Evolutionary conservation across 2,888 invertebrate genomes (phyloP).

Genomic region (Lepidocyrtinus sp.): DNA sequence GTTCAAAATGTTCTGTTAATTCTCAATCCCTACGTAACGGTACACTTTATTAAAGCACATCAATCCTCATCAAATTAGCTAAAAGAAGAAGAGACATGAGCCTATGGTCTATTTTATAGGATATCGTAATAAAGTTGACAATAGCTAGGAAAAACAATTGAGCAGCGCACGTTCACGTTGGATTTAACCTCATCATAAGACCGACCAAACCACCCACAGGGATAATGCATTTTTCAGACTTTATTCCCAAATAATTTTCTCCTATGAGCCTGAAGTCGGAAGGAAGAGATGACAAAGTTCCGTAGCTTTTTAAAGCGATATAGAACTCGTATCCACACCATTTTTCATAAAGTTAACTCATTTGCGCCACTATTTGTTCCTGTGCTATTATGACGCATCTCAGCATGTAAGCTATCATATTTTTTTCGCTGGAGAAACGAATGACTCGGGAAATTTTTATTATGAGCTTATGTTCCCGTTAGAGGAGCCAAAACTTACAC

Average conservation of each 20-base stretch:
- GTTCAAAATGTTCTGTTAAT: too few relatives aligned
- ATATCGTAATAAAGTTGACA: neutral
- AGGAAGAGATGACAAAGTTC: too few relatives aligned
- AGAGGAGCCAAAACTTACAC: neutral
- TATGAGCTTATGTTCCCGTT: neutral
- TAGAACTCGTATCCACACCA: neutral
- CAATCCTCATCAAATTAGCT: conserved; percentile 52
- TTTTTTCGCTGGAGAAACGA: neutral
- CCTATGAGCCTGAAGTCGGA: neutral
- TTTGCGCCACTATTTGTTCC: conserved; percentile 8
- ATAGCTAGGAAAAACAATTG: neutral
- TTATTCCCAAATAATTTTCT: neutral
- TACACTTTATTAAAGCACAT: conserved; percentile 41
- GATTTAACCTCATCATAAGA: neutral
- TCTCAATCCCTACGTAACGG: too few relatives aligned
- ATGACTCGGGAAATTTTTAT: conserved; percentile 8
- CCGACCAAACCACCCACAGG: conserved; percentile 14
- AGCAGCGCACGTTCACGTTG: neutral
- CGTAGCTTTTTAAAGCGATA: too few relatives aligned
- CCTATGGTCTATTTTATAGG: neutral
- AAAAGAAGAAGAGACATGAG: neutral
- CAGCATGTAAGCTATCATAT: neutral
- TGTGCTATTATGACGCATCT: conserved; percentile 9
- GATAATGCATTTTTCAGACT: conserved; percentile 32
- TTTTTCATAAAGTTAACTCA: neutral